Evolutionary conservation across 2,113 vertebrate genomes (phyloP).

Genomic region (Eublepharis macularius): DNA sequence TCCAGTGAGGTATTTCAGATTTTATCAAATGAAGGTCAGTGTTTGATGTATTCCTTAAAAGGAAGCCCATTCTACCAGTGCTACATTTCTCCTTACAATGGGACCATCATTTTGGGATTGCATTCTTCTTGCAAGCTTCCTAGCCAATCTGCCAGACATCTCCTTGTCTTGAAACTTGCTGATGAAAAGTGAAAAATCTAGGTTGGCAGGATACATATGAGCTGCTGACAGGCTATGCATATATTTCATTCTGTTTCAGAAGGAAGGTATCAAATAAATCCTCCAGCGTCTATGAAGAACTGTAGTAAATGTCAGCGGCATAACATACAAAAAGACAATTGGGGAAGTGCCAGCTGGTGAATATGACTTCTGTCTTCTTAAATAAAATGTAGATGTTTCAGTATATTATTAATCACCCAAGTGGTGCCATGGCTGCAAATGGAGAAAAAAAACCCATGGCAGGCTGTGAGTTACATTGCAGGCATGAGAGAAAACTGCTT

Average conservation of each 20-base stretch:
- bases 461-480: not conserved
- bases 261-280: conserved; percentile 60
- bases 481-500: not conserved
- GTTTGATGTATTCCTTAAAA: conserved; percentile 42
- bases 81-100: conserved; percentile 62
- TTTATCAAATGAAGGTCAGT: conserved; percentile 62
- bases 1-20: conserved; percentile 56
- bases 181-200: conserved; percentile 75
- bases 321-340: conserved; percentile 49
- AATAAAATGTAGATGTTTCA: conserved; percentile 30
- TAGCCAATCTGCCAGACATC: conserved; percentile 68
- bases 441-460: conserved; percentile 5
- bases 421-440: not conserved
- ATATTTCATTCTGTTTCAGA: conserved; percentile 56
- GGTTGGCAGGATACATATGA: conserved; percentile 72
- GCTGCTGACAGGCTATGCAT: conserved; percentile 69
- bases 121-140: conserved; percentile 60
- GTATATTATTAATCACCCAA: conserved; percentile 20
- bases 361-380: conserved; percentile 37
- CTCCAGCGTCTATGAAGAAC: conserved; percentile 56
- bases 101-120: conserved; percentile 66
- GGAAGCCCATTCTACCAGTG: conserved; percentile 41
- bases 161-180: conserved; percentile 68
- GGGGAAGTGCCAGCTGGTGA: conserved; percentile 33
- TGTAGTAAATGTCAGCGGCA: conserved; percentile 63